phyloP scores from a whole-genome alignment of 2,797 vertebrate species.

The Halcyon badia region DNA sequence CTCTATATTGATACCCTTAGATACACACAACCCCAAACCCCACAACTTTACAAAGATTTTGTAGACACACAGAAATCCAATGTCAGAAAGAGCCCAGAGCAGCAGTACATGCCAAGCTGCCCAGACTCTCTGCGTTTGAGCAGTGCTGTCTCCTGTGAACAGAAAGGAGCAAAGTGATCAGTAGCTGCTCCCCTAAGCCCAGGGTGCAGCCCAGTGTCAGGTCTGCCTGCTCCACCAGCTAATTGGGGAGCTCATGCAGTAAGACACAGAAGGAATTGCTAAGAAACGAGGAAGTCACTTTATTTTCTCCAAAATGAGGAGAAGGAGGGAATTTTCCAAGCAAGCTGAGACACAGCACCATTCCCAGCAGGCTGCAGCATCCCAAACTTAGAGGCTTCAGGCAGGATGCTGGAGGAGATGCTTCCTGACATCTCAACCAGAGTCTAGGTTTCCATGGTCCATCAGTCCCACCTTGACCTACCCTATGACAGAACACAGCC shows the following conservation, averaged over 20 bases:
- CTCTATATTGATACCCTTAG: not conserved
- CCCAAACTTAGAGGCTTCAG: not conserved
- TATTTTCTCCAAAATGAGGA: not conserved
- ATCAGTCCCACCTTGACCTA: not conserved
- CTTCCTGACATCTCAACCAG: not conserved
- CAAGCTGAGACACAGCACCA: not conserved
- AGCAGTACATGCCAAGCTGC: rapidly evolving
- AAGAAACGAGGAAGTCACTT: not conserved
- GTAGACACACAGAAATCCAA: rapidly evolving
- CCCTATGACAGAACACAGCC: not conserved
- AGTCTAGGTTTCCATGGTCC: not conserved
- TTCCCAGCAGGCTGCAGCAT: not conserved
- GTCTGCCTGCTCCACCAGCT: not conserved
- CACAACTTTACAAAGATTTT: not conserved
- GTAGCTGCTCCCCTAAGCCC: not conserved
- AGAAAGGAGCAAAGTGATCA: not conserved
- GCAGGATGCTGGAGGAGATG: not conserved
- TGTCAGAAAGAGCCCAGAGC: not conserved
- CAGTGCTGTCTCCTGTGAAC: no score
- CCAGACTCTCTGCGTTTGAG: not conserved
- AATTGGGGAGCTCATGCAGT: not conserved
- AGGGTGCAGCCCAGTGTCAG: not conserved
- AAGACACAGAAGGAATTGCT: not conserved
- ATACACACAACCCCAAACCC: not conserved
- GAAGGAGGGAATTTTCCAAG: not conserved